phyloP scores from a whole-genome alignment of 2,797 vertebrate genomes.

The Sciurus vulgaris region DNA sequence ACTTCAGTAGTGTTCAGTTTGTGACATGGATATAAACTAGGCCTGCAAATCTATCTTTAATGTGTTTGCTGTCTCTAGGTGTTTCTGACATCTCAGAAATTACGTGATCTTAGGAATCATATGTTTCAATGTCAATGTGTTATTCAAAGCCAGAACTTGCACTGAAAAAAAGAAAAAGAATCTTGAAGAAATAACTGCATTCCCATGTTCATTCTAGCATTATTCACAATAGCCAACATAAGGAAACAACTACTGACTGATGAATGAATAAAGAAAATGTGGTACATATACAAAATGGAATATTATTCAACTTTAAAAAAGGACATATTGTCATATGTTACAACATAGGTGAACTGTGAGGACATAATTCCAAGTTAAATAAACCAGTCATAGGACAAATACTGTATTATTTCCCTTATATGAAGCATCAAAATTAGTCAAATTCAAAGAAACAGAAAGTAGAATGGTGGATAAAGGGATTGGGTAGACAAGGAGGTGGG shows the following conservation, averaged over 20 bases:
- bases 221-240: conserved; percentile 28
- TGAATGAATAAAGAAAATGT: conserved; percentile 8
- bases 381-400: background rate
- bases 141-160: conserved; percentile 57
- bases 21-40: conserved; percentile 57
- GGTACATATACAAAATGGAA: background rate
- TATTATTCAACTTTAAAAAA: conserved; percentile 14
- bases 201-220: background rate
- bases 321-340: background rate
- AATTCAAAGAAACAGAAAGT: conserved; percentile 30
- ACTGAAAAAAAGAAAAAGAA: conserved; percentile 9
- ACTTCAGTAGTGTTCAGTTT: conserved; percentile 48
- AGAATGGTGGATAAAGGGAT: background rate
- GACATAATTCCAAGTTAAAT: background rate
- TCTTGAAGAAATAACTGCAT: background rate
- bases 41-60: background rate
- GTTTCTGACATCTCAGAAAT: conserved; percentile 50
- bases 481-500: background rate
- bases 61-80: background rate
- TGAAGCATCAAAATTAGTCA: background rate
- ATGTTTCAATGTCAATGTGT: conserved; percentile 16
- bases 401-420: background rate
- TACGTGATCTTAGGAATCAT: background rate
- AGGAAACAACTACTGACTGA: background rate
- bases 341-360: background rate